Base-by-base conservation (phyloP, 2,888 invertebrate genomes). In the Argyresthia goedartella region DNA sequence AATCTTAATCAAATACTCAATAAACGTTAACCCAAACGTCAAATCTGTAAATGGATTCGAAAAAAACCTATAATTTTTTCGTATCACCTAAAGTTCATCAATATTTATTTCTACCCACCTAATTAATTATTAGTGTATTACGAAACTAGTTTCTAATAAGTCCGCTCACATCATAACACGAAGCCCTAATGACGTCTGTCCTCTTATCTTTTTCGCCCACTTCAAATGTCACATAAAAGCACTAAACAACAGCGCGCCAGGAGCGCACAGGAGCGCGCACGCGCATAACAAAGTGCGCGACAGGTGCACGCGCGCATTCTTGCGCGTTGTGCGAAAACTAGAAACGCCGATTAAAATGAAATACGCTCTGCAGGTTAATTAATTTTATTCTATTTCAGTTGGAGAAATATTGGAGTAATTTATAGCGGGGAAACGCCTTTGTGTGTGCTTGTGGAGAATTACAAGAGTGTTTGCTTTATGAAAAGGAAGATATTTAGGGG, bases 341-440 rank as follows among this genome's bases (percentile, higher is more conserved):
- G 8, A 34, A 73, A 72, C 66, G 64, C 66, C 76, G 76, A 74
- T 76, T 75, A 78, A 75, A 74, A 80, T 79, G 76, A 79, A 76
- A 75, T 75, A 77, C 71, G 68, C 66, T 63, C 60, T 13, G 15
- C 66, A 68, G 67, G 71, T 76, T 76, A 80, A 84, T 82, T 82
- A 82, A 79, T 81, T 76, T 69, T 71, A 66, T 63, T 57, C 55
- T 54, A 54, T 57, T 49, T 53, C 45, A 36, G 44, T 50, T 69
- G 71, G 69, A 73, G 76, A 81, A 77, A 78, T 78, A 80, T 77
- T 76, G 68, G 73, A 70, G 71, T 81, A 68, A 81, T 81, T 81
- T 79, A 82, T 42, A 15, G 50, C 81, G 25, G n/a, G 25, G 25
- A 25, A 25, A 25, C 25, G 25, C 25, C 25, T 25, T 25, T 25